Percentiles rank a stretch among this genome's conserved stretches.
Evolutionary conservation across 2,888 invertebrate species (phyloP).

Genomic region (Drosophila neoperkinsi): DNA sequence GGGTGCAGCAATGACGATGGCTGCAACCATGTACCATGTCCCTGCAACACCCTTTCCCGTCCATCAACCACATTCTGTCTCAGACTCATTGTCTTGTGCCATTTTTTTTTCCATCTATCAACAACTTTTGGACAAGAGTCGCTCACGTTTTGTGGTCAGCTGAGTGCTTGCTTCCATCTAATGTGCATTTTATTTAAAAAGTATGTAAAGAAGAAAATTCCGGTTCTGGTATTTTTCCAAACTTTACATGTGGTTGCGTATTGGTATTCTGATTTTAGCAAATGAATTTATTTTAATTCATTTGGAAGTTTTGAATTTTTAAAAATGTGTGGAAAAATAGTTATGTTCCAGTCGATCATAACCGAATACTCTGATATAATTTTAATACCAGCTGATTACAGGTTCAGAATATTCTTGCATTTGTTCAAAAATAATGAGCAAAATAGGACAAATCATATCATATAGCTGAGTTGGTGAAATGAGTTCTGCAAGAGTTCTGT

Average conservation of each 20-base stretch:
- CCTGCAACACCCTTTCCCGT: not conserved
- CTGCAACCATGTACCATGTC: slow-evolving; percentile 41
- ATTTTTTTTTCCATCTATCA: slow-evolving; percentile 59
- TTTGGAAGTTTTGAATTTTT: not conserved
- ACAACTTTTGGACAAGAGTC: slow-evolving; percentile 66
- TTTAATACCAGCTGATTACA: not conserved
- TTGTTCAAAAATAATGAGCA: not conserved
- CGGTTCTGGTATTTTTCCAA: no score
- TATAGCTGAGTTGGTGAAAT: not conserved
- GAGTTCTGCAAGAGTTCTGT: not conserved
- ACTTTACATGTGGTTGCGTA: no score
- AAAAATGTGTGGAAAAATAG: not conserved
- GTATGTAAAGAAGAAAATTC: no score
- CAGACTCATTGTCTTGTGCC: slow-evolving; percentile 3
- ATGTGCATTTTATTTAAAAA: not conserved
- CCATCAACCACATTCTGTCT: not conserved
- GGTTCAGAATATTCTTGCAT: not conserved
- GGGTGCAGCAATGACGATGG: slow-evolving; percentile 36
- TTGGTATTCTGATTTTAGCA: not conserved
- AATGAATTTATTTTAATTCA: not conserved
- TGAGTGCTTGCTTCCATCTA: slow-evolving; percentile 20
- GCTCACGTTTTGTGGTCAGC: slow-evolving; percentile 56
- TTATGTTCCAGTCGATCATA: not conserved
- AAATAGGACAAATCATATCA: not conserved
- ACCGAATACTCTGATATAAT: not conserved